Percentiles rank a stretch among this genome's conserved stretches.
These are phyloP conservation scores for Oxygymnocypris stewartii DNA, from an alignment of 2,113 vertebrate genomes.

Conservation along the genomic window DNA sequence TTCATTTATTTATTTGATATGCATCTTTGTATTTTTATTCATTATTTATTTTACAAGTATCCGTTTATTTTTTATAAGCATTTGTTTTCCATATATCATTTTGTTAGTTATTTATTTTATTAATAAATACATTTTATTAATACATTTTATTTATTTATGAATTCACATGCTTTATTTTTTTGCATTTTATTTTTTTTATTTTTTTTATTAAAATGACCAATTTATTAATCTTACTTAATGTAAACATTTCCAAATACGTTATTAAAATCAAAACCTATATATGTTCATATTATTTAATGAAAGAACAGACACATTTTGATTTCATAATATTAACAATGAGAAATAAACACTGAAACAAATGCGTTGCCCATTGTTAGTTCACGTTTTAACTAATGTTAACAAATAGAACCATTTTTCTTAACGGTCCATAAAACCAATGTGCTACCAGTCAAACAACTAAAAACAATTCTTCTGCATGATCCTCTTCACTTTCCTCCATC, in stretches of 20 bases:
- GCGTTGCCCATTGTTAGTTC: no score
- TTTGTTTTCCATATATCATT: neutral
- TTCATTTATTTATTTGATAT: neutral
- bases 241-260: no score
- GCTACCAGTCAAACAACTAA: neutral
- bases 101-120: neutral
- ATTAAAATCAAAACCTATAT: no score
- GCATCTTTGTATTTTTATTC: neutral
- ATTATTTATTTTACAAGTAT: neutral
- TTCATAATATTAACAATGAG: no score
- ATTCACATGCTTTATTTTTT: neutral
- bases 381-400: no score
- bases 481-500: neutral
- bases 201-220: no score
- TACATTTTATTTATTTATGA: neutral
- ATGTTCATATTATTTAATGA: neutral
- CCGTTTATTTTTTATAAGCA: neutral
- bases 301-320: no score
- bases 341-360: no score
- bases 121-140: no score
- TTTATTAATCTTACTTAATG: no score
- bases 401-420: no score
- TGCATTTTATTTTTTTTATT: neutral
- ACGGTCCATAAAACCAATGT: neutral
- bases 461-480: neutral